Conservation (phyloP, 2,888 invertebrate species). For the Idaea straminata region DNA sequence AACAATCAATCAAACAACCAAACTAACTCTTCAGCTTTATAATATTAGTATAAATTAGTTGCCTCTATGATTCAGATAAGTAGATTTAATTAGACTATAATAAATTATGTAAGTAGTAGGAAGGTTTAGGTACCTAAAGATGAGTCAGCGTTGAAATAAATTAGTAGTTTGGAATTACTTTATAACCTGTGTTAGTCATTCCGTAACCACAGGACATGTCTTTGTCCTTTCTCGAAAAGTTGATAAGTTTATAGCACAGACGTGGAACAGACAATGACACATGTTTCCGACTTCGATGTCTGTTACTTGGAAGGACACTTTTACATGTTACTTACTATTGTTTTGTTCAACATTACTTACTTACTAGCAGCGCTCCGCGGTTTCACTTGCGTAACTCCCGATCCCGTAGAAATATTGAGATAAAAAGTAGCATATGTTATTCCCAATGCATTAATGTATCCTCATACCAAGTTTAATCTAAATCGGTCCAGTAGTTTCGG, state of each 20-base stretch:
- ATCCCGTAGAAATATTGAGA: no score
- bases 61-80: no score
- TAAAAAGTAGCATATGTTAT: no score
- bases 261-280: slow-evolving; percentile 52
- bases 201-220: slow-evolving; percentile 53
- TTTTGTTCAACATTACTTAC: neutral
- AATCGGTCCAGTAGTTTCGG: no score
- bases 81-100: no score
- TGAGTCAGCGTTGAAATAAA: slow-evolving; percentile 51
- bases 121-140: slow-evolving; percentile 14
- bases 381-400: no score
- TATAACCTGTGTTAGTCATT: slow-evolving; percentile 48
- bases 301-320: slow-evolving; percentile 35
- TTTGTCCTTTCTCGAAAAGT: slow-evolving; percentile 63
- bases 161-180: slow-evolving; percentile 42
- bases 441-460: no score
- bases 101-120: neutral
- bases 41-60: no score
- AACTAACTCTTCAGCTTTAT: no score
- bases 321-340: slow-evolving; percentile 9
- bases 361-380: no score
- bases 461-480: no score
- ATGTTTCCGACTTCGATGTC: slow-evolving; percentile 35
- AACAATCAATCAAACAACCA: no score
- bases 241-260: slow-evolving; percentile 57